phyloP scores from a whole-genome alignment of 2,888 invertebrate genomes.

The Atrina japonica region DNA sequence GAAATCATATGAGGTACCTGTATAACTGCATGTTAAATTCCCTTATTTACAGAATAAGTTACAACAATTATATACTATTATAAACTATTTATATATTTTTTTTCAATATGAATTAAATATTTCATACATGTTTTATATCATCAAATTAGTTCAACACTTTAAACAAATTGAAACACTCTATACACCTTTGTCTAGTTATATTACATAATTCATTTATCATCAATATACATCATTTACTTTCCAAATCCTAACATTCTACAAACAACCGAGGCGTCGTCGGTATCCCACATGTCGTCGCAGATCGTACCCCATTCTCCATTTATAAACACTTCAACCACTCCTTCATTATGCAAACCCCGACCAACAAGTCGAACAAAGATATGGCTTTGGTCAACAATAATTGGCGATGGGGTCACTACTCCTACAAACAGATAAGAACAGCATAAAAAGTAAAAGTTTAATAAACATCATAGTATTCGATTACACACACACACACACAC shows the following conservation, averaged over 20 bases:
- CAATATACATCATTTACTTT: constrained; percentile 61
- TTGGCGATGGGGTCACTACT: constrained; percentile 46
- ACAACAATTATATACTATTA: neutral
- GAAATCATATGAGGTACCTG: neutral
- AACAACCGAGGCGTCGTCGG: constrained; percentile 66
- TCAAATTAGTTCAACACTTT: too few relatives aligned
- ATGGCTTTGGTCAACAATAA: constrained; percentile 50
- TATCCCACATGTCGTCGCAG: constrained; percentile 89
- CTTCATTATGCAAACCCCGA: constrained; percentile 84
- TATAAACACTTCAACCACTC: constrained; percentile 87
- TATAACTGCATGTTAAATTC: too few relatives aligned
- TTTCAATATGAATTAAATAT: neutral
- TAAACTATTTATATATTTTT: neutral
- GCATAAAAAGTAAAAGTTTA: too few relatives aligned
- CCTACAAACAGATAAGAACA: constrained; percentile 31
- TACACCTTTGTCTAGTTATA: too few relatives aligned
- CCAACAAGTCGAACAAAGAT: constrained; percentile 83
- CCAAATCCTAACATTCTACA: constrained; percentile 79
- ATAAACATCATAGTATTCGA: too few relatives aligned
- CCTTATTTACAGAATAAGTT: neutral
- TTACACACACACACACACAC: too few relatives aligned
- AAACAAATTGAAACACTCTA: too few relatives aligned
- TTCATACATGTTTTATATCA: too few relatives aligned
- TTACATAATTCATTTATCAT: too few relatives aligned
- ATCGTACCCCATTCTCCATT: constrained; percentile 89